A percentile compares a stretch with the other conserved stretches of the same genome.
phyloP scores from a whole-genome alignment of 2,888 invertebrate genomes.

The Automeris io region DNA sequence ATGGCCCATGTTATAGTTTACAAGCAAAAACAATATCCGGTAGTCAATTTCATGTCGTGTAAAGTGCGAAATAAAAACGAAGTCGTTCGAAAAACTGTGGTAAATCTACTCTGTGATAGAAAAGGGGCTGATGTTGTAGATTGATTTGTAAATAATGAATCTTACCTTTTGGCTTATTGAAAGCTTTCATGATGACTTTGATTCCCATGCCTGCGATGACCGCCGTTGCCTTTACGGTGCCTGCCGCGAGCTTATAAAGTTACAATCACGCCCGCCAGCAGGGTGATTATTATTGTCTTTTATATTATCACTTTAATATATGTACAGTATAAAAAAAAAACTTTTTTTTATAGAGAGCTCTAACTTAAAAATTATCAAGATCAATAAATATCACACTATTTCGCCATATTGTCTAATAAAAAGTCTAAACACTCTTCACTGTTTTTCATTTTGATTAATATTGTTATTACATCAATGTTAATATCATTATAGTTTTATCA shows the following conservation, averaged over 20 bases:
- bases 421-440: slow-evolving; percentile 73
- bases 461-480: slow-evolving; percentile 55
- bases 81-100: too few species aligned
- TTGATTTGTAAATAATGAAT: slow-evolving; percentile 2
- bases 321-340: slow-evolving; percentile 26
- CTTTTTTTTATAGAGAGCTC: slow-evolving; percentile 19
- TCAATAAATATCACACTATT: slow-evolving; percentile 69
- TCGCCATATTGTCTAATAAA: slow-evolving; percentile 28
- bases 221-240: slow-evolving; percentile 54
- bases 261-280: slow-evolving; percentile 32
- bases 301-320: slow-evolving; percentile 30
- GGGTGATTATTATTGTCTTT: slow-evolving; percentile 27
- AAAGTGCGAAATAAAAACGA: too few species aligned
- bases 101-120: too few species aligned
- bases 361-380: slow-evolving; percentile 50
- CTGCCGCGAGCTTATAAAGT: slow-evolving; percentile 46
- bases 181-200: slow-evolving; percentile 91
- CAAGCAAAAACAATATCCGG: too few species aligned
- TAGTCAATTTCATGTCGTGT: too few species aligned
- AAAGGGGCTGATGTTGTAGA: too few species aligned
- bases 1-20: too few species aligned
- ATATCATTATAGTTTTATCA: slow-evolving; percentile 44
- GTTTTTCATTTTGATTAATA: slow-evolving; percentile 67
- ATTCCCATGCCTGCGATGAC: slow-evolving; percentile 87
- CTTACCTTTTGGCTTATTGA: slow-evolving; percentile 90